Evolutionary conservation across 1,140 invertebrate species (phyloP).

Genomic region (Drosophila yakuba): DNA sequence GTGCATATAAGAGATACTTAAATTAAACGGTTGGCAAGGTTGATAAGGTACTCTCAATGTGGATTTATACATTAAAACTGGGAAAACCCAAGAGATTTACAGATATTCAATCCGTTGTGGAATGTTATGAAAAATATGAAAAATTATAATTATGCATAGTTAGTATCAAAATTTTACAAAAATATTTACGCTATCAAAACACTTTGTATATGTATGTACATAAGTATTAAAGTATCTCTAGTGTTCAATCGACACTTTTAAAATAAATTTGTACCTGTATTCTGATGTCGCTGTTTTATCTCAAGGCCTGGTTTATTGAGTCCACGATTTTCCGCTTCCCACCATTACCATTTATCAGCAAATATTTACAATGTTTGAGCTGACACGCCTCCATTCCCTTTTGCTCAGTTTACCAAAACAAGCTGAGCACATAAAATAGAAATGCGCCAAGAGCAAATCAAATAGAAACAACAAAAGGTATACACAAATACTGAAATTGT

Average conservation of each 20-base stretch:
- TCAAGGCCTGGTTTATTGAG: conserved; percentile 8
- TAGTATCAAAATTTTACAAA: too few species aligned
- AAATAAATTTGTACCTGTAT: too few species aligned
- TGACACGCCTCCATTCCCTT: conserved; percentile 18
- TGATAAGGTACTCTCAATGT: conserved; percentile 17
- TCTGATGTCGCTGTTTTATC: background rate
- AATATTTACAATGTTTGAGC: conserved; percentile 33
- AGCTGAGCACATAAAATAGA: conserved; percentile 47
- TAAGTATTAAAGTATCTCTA: background rate
- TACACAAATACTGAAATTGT: conserved; percentile 73
- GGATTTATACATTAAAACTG: background rate
- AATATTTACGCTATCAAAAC: too few species aligned
- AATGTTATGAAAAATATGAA: background rate
- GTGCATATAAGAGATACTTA: conserved; percentile 36
- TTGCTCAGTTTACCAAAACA: conserved; percentile 39
- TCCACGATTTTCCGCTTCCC: background rate
- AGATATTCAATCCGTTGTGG: too few species aligned
- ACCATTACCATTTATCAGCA: conserved; percentile 25
- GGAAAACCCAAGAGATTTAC: background rate
- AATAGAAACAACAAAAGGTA: conserved; percentile 27
- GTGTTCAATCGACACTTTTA: too few species aligned
- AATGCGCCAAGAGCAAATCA: conserved; percentile 45
- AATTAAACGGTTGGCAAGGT: conserved; percentile 10
- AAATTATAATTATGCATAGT: background rate
- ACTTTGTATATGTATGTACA: background rate